Evolutionary conservation across 2,888 invertebrate genomes (phyloP).

Genomic region (Cheilosia soror): DNA sequence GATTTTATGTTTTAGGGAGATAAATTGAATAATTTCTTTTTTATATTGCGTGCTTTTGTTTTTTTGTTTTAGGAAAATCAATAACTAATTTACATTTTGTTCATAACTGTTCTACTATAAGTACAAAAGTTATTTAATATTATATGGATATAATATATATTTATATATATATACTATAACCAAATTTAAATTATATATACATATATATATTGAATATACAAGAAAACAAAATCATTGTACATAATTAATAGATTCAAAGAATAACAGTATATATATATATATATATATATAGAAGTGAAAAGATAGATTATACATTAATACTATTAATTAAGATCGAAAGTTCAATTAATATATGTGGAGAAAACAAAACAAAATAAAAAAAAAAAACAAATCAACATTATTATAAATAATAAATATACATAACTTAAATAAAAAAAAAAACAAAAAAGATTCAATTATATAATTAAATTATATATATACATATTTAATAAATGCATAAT

Average conservation of each 20-base stretch:
- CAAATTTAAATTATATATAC: slow-evolving; percentile 40
- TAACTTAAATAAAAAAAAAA: slow-evolving; percentile 44
- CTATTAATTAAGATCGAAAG: slow-evolving; percentile 72
- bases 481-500: slow-evolving; percentile 64
- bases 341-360: slow-evolving; percentile 68
- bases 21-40: slow-evolving; percentile 22
- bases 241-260: slow-evolving; percentile 69
- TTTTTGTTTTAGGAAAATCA: slow-evolving; percentile 42
- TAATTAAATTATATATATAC: slow-evolving; percentile 74
- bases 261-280: slow-evolving; percentile 75
- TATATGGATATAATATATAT: slow-evolving; percentile 70
- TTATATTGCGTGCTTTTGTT: slow-evolving; percentile 51
- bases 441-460: slow-evolving; percentile 70
- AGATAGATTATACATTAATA: slow-evolving; percentile 61
- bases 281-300: slow-evolving; percentile 46
- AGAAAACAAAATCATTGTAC: slow-evolving; percentile 56
- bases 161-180: slow-evolving; percentile 69
- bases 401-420: slow-evolving; percentile 66
- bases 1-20: slow-evolving; percentile 20
- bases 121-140: slow-evolving; percentile 76
- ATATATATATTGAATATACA: slow-evolving; percentile 57
- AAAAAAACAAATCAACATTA: slow-evolving; percentile 57
- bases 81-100: slow-evolving; percentile 43
- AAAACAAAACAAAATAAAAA: slow-evolving; percentile 28
- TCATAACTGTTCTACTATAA: slow-evolving; percentile 73